Evolutionary conservation across 2,113 vertebrate species (phyloP), one percentile per base, ranked within the genome.

Genomic region (Anseranas semipalmata): DNA sequence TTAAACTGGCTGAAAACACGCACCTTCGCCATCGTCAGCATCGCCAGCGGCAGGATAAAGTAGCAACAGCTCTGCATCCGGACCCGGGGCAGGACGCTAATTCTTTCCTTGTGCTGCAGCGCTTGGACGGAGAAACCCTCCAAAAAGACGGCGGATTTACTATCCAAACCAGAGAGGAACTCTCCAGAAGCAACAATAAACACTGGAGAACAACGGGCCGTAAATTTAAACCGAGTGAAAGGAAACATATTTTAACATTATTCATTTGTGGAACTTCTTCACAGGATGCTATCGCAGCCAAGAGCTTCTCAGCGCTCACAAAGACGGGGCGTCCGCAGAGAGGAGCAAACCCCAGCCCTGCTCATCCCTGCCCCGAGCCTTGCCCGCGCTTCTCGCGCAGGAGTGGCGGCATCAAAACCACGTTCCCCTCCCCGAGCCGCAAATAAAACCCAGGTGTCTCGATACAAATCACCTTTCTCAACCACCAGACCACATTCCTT

Each of bases 171-270:
- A 81, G 83, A 90, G 79, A 94, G 95, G 86, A 96, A 83, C 93
- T 88, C 89, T 95, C 91, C 96, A 95, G 93, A 88, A 96, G 86
- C 93, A 90, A 85, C 93, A 88, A 90, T 83, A 93, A 96, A 92
- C 86, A 73, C 86, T 73, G 83, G 6, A 88, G 83, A 92, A 96
- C 86, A 85, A 93, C 66, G 2, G 71, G 91, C 75, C 63, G 75
- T 90, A 83, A 96, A 96, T 86, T 68, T 35, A 9, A 95, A 33
- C 37, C 0, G 1, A 96, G 89, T 63, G 86, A 96, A 96, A 96
- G 86, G 91, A 94, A 93, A 63, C 53, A 58, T 10, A 85, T 85
- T 95, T 81, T 27, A 84, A 91, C 60, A 39, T 70, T 8, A 27
- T 82, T 79, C 12, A 0, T 1, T 50, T 41, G 85, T 4, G 10